These are phyloP conservation scores for Imbricaverruca yamaguchii DNA, from an alignment of 2,888 invertebrate genomes.

Conservation along the genomic window DNA sequence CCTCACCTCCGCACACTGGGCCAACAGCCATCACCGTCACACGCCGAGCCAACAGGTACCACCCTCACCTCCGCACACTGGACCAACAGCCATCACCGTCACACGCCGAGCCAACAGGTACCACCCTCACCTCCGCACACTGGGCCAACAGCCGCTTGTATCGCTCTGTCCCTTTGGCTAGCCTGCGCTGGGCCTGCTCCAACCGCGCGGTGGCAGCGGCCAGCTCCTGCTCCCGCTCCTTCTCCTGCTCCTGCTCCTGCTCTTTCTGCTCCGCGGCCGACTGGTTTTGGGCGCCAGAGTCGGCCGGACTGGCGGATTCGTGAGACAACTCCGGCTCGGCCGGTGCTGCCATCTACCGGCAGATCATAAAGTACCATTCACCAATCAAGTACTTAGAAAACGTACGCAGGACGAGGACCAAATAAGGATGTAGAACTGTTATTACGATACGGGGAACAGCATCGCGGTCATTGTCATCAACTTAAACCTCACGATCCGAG, in stretches of 20 bases:
- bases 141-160: background rate
- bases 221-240: background rate
- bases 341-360: too few relatives aligned
- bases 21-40: too few relatives aligned
- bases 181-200: background rate
- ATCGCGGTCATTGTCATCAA: background rate
- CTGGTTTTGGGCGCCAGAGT: background rate
- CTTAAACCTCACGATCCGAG: too few relatives aligned
- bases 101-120: too few relatives aligned
- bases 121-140: background rate
- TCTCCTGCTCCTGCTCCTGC: background rate
- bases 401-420: too few relatives aligned
- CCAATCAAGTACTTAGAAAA: too few relatives aligned
- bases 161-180: background rate
- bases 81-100: too few relatives aligned
- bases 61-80: background rate
- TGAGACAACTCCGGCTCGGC: background rate
- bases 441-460: too few relatives aligned
- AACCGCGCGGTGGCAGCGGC: background rate
- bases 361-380: too few relatives aligned
- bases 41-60: too few relatives aligned
- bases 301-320: background rate
- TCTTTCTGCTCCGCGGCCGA: background rate
- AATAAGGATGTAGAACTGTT: too few relatives aligned
- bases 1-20: too few relatives aligned